Evolutionary conservation across 2,888 invertebrate species (phyloP).

Genomic region (Philereme transversata): DNA sequence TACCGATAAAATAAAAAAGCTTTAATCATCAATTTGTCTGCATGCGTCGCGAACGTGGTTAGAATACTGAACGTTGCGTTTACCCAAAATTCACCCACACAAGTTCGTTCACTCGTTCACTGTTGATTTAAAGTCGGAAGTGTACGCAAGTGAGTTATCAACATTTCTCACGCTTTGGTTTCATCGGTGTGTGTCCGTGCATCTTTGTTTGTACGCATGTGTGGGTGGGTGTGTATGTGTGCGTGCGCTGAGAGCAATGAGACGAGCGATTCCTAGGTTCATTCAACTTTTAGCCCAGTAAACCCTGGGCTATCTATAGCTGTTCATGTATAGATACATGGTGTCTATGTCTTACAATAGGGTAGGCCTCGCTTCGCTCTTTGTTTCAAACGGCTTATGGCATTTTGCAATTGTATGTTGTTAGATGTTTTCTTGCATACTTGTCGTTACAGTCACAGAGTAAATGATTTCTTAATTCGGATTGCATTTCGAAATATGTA

Average conservation of each 20-base stretch:
- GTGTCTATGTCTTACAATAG: conserved; percentile 42
- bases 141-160: conserved; percentile 80
- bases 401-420: conserved; percentile 47
- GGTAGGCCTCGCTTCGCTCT: conserved; percentile 50
- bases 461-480: neutral
- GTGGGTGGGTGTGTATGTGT: conserved; percentile 57
- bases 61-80: conserved; percentile 48
- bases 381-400: conserved; percentile 49
- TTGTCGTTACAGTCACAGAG: conserved; percentile 13
- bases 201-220: conserved; percentile 59
- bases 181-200: conserved; percentile 66
- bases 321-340: conserved; percentile 48
- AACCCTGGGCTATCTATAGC: conserved; percentile 73
- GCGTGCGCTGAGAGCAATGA: conserved; percentile 74
- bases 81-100: conserved; percentile 50
- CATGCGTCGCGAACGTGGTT: conserved; percentile 50
- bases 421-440: conserved; percentile 24
- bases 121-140: conserved; percentile 75
- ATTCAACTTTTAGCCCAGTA: conserved; percentile 84
- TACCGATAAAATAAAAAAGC: conserved; percentile 25
- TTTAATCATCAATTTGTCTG: conserved; percentile 56
- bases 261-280: conserved; percentile 76
- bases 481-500: too few relatives aligned
- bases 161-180: conserved; percentile 80
- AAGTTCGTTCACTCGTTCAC: conserved; percentile 53